Base-by-base conservation (phyloP, 1,140 invertebrate species). In the Aphidius ervi region DNA sequence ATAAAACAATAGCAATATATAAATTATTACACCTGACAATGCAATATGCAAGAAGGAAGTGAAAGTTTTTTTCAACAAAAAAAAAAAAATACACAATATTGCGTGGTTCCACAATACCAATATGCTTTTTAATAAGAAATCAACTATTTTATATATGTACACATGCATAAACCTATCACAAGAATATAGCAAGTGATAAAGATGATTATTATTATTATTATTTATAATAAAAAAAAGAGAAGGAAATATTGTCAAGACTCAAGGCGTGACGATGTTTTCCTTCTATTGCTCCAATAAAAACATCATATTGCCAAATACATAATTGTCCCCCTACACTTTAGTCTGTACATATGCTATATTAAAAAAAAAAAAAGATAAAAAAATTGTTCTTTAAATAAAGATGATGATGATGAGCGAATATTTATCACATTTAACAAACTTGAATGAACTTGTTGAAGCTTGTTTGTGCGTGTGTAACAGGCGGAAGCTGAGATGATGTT, bases 381-480 rank as follows among this genome's bases (percentile, higher is more conserved):
- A 46, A 46, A 10, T 8, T n/a, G 6, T 8, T 47, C 10, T 47
- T 57, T 47, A 10, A 40, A 39, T 37, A 40, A 37, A 39, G 31
- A 5, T 9, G 10, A 10, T 48, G 23, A 20, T 57, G 46, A 57
- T 47, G 37, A 20, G 10, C 43, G 50, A 43, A 7, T 16, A n/a
- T 41, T 46, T 31, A 31, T 31, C 23, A 31, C 23, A 31, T 3
- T 31, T 1, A 31, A 31, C 23, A 23, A 23, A 23, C 23, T 31
- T 31, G 23, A 31, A 31, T 20, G 42, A 46, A 46, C 46, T 23
- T 31, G 56, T 48, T 48, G 10, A 43, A 31, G 47, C 49, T 49
- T 50, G 58, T 59, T 49, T 42, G 58, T 46, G 41, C 58, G 6
- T 52, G 58, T 53, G 23, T 59, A 48, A 53, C 58, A 53, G 49